A percentile compares a stretch with the other conserved stretches of the same genome.
Evolutionary conservation across 2,113 vertebrate species (phyloP).

Genomic region (Patagioenas fasciata): DNA sequence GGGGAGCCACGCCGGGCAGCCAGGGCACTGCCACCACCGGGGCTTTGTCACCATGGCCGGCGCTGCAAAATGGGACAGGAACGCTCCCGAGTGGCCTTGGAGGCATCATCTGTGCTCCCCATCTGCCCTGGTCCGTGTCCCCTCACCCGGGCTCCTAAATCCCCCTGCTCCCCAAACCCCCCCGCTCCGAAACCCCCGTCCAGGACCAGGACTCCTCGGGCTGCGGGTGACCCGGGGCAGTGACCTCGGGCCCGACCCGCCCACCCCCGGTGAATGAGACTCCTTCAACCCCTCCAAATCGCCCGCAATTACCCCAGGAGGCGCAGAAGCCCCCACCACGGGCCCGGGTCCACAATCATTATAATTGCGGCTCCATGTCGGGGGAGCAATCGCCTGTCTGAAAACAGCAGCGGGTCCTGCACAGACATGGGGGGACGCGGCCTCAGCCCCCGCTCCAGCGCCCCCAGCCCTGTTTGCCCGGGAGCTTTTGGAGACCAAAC

Average conservation of each 20-base stretch:
- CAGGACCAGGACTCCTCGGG: rapidly evolving
- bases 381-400: slow-evolving; percentile 9
- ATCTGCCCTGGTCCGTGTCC: too few species aligned
- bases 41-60: rapidly evolving
- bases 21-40: rapidly evolving
- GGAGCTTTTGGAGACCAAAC: not conserved
- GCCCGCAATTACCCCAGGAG: slow-evolving; percentile 75
- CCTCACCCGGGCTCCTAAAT: not conserved
- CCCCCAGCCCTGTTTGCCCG: not conserved
- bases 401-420: not conserved
- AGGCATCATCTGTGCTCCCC: not conserved
- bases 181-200: not conserved
- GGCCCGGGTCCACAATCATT: slow-evolving; percentile 59
- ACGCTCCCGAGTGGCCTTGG: rapidly evolving
- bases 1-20: too few species aligned
- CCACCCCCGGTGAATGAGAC: not conserved
- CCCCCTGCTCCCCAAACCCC: not conserved
- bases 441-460: not conserved
- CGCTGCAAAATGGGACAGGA: rapidly evolving
- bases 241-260: not conserved
- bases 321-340: not conserved
- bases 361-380: slow-evolving; percentile 58
- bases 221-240: not conserved
- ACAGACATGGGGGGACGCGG: not conserved
- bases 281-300: slow-evolving; percentile 75